Conservation (phyloP, 2,797 vertebrate genomes). For the Buphagus erythrorhynchus region DNA sequence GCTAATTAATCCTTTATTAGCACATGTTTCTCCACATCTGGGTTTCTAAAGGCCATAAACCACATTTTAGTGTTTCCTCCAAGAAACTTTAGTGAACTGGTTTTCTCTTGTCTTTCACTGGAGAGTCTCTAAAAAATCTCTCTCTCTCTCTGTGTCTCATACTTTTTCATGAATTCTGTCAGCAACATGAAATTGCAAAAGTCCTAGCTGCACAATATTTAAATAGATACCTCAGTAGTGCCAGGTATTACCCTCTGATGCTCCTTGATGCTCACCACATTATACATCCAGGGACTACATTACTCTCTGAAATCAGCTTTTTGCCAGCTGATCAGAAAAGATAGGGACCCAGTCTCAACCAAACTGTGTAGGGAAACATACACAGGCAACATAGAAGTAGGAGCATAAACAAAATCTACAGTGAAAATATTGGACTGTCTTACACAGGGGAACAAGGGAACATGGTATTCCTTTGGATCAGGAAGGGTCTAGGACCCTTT, state of each 20-base stretch:
- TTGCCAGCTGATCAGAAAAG: neutral
- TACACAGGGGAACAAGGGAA: neutral
- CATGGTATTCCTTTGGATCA: neutral
- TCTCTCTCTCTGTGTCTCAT: neutral
- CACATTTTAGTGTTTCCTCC: neutral
- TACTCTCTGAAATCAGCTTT: neutral
- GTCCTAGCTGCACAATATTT: neutral
- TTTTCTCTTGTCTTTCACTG: neutral
- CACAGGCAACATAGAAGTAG: neutral
- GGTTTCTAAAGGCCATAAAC: neutral
- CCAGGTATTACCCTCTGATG: neutral
- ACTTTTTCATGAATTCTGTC: neutral
- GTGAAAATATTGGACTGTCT: neutral
- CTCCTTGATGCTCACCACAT: neutral
- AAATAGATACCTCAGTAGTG: neutral
- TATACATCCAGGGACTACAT: neutral
- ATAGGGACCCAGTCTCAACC: neutral
- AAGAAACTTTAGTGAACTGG: neutral
- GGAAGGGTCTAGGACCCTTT: neutral
- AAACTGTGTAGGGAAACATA: neutral
- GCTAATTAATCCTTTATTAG: neutral
- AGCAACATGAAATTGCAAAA: neutral
- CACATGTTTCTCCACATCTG: neutral
- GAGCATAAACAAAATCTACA: neutral
- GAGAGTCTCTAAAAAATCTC: neutral